Evolutionary conservation across 2,888 invertebrate genomes (phyloP), one percentile per base, ranked within the genome.

Genomic region (Thecocarcelia acutangulata): DNA sequence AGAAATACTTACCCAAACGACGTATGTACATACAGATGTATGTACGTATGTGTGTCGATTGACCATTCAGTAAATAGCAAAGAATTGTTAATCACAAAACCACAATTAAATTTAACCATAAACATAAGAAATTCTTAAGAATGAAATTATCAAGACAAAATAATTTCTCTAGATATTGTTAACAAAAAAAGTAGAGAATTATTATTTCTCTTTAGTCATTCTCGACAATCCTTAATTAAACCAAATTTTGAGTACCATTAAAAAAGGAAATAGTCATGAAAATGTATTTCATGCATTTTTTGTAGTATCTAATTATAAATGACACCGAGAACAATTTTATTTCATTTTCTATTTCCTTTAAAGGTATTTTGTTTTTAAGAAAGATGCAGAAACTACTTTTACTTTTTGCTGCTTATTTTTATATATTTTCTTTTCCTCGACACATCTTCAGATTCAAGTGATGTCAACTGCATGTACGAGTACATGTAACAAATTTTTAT

Each of bases 391-490:
- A 68, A 28, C 19, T 63, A 48, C 59, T 59, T 75, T 75, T 59
- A 44, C 33, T 68, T 75, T 66, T 68, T 50, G 13, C 28, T 42
- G 21, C 17, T 33, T 52, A 21, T 66, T 74, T 12, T 33, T 52
- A 21, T 66, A 66, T 12, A 13, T 52, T 44, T 61, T 42, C n/a
- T 0, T 50, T 44, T 28, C 50, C 58, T 59, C 15, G 21, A 44
- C 58, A 59, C 68, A 68, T 69, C 69, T 76, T 76, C 52, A 76
- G 17, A 8, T 69, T 46, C 61, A 76, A 76, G 76, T 63, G 76
- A 69, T 76, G 69, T 69, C 69, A 76, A 76, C 61, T 69, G 64
- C 50, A 68, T 37, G 13, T 56, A 76, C 52, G 61, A 63, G 44
- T 24, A 76, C 52, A 69, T 69, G 44, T 24, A 24, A 33, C 37